Evolutionary conservation across 2,888 invertebrate genomes (phyloP), one percentile per base, ranked within the genome.

Genomic region (Rhagium mordax): DNA sequence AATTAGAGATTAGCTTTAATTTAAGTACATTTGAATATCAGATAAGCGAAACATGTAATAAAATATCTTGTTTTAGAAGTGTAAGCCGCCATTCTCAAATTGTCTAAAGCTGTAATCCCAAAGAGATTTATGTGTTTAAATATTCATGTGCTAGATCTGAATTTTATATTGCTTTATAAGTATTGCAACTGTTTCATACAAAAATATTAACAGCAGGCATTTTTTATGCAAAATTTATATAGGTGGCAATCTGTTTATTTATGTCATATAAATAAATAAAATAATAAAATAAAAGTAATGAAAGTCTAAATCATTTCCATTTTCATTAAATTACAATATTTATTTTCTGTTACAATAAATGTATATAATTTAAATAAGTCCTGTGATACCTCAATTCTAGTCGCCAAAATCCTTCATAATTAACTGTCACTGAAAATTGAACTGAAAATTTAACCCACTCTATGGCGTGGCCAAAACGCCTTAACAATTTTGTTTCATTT

Each of bases 71-170:
- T 61, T 75, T 70, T 57, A 70, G 72, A 76, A 76, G 70, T 76
- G 60, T 76, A 76, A 75, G 73, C 75, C 64, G 62, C 57, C 71
- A 68, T 77, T 71, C 74, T 77, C 69, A 77, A 74, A 77, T 77
- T 72, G 77, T 77, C 75, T 73, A 72, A 70, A 61, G 29, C n/a
- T 53, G 66, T 75, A 77, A 77, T 75, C 67, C 77, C 65, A 24
- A 10, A 33, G 60, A 71, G 74, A 77, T 77, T 77, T 77, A 77
- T 77, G 76, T 69, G 66, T 67, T 75, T 71, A 71, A 77, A 77
- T 77, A 77, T 77, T 75, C 77, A 77, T 77, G 77, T 69, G 71
- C 60, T 61, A 64, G 64, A 51, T 60, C 53, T 55, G 48, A 61
- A 55, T 57, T 64, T 69, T 69, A 59, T 60, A 48, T 60, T 49